A percentile compares a stretch with the other conserved stretches of the same genome.
Conservation (phyloP, 2,113 vertebrate species). For the Arizona elegans region DNA sequence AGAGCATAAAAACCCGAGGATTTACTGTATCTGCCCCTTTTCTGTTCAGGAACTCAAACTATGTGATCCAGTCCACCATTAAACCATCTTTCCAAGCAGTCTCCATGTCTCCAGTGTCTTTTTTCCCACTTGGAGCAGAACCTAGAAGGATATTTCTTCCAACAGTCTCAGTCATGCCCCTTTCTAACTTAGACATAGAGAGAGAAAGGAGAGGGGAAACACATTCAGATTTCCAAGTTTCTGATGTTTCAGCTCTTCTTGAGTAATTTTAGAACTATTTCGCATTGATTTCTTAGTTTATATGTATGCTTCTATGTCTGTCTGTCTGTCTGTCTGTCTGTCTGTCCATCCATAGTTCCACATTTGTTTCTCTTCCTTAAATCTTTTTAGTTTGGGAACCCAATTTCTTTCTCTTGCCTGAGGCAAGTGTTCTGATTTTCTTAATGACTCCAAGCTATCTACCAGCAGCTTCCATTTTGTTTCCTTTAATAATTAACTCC, state of each 20-base stretch:
- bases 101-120: no score
- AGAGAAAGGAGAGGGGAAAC: neutral
- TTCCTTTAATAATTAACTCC: neutral
- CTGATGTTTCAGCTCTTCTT: neutral
- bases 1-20: no score
- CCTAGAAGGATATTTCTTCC: no score
- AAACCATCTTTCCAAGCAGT: no score
- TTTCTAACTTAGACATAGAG: neutral
- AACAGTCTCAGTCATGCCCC: neutral
- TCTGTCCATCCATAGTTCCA: neutral
- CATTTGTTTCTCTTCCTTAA: neutral
- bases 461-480: neutral
- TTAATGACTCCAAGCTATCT: neutral
- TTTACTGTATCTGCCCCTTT: no score
- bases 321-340: neutral
- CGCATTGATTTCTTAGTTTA: neutral
- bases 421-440: neutral
- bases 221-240: neutral
- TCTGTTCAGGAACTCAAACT: no score
- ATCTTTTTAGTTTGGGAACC: neutral
- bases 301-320: neutral
- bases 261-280: neutral
- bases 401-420: neutral
- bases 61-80: no score
- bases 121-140: no score